Conservation (phyloP, 2,888 invertebrate genomes). For the Drosophila kuntzei region DNA sequence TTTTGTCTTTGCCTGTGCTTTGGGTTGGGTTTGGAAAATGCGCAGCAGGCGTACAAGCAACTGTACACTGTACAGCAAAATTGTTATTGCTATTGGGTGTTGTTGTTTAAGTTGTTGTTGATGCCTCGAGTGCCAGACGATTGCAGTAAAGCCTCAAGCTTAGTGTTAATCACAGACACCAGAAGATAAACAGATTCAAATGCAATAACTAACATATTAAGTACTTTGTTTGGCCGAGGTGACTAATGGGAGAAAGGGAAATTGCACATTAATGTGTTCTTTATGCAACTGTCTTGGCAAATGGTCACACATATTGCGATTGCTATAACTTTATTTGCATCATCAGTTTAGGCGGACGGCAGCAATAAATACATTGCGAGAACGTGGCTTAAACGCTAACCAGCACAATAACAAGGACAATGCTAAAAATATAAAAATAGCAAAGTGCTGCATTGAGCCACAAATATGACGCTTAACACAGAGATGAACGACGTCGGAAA, state of each 20-base stretch:
- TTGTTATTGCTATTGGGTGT: slow-evolving; percentile 5
- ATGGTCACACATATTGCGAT: slow-evolving; percentile 4
- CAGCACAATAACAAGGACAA: slow-evolving; percentile 49
- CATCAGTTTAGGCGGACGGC: slow-evolving; percentile 44
- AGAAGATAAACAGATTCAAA: slow-evolving; percentile 51
- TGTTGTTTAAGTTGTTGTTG: slow-evolving; percentile 20
- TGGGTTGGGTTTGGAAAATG: not conserved
- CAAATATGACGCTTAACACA: slow-evolving; percentile 66
- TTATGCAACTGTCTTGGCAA: slow-evolving; percentile 11
- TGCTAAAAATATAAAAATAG: slow-evolving; percentile 79
- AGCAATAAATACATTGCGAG: slow-evolving; percentile 11
- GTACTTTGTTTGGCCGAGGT: not conserved
- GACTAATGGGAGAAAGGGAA: no score
- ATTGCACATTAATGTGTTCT: slow-evolving; percentile 15
- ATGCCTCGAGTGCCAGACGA: slow-evolving; percentile 6
- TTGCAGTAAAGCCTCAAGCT: slow-evolving; percentile 45
- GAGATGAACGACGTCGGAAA: slow-evolving; percentile 27
- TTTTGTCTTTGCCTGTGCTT: slow-evolving; percentile 2
- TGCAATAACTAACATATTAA: slow-evolving; percentile 51
- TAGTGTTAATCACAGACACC: slow-evolving; percentile 59
- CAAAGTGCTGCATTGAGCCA: slow-evolving; percentile 75
- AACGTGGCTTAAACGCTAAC: slow-evolving; percentile 24
- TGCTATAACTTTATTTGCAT: slow-evolving; percentile 61
- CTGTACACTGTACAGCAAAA: not conserved
- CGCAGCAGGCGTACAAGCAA: not conserved